Base-by-base conservation (phyloP, 2,113 vertebrate genomes). In the Takifugu bimaculatus region DNA sequence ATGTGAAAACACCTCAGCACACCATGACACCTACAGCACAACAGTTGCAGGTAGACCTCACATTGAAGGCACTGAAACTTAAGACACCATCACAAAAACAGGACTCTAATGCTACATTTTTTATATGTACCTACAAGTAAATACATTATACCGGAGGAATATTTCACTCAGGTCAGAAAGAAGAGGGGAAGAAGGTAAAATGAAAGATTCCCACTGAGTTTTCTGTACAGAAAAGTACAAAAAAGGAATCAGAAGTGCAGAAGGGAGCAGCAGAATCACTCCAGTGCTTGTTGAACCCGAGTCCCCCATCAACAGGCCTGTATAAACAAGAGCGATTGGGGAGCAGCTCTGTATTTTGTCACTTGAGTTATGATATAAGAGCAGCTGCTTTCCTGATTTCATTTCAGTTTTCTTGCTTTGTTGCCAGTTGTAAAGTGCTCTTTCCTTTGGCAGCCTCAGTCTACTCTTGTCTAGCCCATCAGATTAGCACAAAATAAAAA, bases 251-350 rank as follows among this genome's bases (percentile, higher is more conserved):
- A 48, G 7, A 39, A 28, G 32, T 39, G 51, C 11, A 72, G 52
- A 56, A 20, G 25, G 53, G 63, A 65, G 65, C 50, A 48, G 61
- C 35, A 57, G 56, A 57, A 29, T 26, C 1, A n/a, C 72, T 72
- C 60, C 78, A 27, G 53, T 26, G 68, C 65, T 50, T 49, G 51
- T 51, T 75, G 10, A 44, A 54, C 12, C 45, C 57, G 57, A 68
- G 69, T 80, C 82, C 71, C 68, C 63, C 63, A 78, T 76, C 85
- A 83, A 84, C 74, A 81, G 70, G 68, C 72, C 58, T 55, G 58
- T 51, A 68, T 13, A 64, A 75, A 69, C 47, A 64, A 14, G 4
- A 75, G 43, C 26, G 25, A 42, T 26, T 47, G 42, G 57, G 48
- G 52, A 74, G 59, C 54, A 51, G 70, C 60, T 49, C 50, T 68